A percentile compares a stretch with the other conserved stretches of the same genome.
phyloP scores from a whole-genome alignment of 1,140 invertebrate species.

The Tenebrio molitor region DNA sequence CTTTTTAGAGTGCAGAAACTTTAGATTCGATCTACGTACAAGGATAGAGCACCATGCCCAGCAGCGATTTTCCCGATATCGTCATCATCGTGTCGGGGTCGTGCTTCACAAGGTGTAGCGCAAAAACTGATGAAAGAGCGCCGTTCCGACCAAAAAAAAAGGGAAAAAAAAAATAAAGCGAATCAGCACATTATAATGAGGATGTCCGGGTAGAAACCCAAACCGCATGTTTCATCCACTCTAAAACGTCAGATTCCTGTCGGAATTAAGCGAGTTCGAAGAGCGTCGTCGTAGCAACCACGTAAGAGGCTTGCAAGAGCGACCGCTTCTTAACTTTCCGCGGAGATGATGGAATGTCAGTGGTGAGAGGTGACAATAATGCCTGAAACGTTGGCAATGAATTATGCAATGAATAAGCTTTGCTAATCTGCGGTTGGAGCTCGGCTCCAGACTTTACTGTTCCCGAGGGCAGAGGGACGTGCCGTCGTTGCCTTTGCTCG shows the following conservation, averaged over 20 bases:
- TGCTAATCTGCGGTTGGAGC: slow-evolving; percentile 46
- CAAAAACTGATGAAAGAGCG: too few species aligned
- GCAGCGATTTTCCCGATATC: too few species aligned
- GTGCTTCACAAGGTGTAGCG: too few species aligned
- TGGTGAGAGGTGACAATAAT: slow-evolving; percentile 48
- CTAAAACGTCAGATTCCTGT: slow-evolving; percentile 34
- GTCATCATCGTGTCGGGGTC: too few species aligned
- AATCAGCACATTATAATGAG: not conserved
- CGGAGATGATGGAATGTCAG: slow-evolving; percentile 35
- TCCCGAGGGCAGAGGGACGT: slow-evolving; percentile 44
- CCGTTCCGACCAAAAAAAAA: too few species aligned
- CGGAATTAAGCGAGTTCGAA: slow-evolving; percentile 21
- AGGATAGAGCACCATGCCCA: too few species aligned
- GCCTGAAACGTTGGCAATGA: slow-evolving; percentile 40
- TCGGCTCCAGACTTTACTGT: slow-evolving; percentile 42
- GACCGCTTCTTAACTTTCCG: slow-evolving; percentile 35
- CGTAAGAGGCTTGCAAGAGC: slow-evolving; percentile 30
- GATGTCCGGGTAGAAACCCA: not conserved
- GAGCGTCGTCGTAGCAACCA: slow-evolving; percentile 30
- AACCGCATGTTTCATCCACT: slow-evolving; percentile 30
- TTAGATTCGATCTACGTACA: too few species aligned
- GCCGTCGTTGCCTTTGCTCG: slow-evolving; percentile 30
- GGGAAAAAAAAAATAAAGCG: too few species aligned
- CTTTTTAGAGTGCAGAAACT: too few species aligned
- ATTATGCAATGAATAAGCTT: slow-evolving; percentile 45